These are phyloP conservation scores for Elachura formosa DNA, from an alignment of 2,113 vertebrate genomes.

Conservation along the genomic window DNA sequence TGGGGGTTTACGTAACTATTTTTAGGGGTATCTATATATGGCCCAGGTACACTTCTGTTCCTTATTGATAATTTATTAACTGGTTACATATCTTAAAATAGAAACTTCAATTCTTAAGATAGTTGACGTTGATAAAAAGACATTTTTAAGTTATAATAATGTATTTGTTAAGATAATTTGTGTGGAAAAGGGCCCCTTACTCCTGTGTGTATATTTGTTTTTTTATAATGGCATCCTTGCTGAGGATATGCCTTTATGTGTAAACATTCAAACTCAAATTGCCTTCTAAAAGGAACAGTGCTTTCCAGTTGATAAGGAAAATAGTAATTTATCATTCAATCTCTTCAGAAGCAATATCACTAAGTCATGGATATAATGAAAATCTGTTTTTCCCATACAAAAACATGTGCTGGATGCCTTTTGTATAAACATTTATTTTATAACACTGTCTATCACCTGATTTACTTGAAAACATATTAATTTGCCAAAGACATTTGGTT, in stretches of 20 bases:
- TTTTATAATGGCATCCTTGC: not conserved
- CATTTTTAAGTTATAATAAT: not conserved
- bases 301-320: not conserved
- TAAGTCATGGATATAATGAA: not conserved
- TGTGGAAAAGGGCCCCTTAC: not conserved
- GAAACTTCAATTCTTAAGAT: not conserved
- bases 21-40: not conserved
- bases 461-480: not conserved
- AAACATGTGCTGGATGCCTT: not conserved
- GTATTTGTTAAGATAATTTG: not conserved
- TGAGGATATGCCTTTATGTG: not conserved
- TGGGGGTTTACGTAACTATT: fast-evolving
- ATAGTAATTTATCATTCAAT: not conserved
- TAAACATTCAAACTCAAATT: not conserved
- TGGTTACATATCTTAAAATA: not conserved
- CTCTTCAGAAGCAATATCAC: not conserved
- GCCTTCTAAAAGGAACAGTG: not conserved
- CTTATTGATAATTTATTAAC: not conserved
- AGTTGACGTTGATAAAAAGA: not conserved
- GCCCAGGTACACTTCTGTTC: not conserved
- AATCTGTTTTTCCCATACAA: not conserved
- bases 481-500: not conserved
- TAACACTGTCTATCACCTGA: not conserved
- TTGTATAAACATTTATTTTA: not conserved
- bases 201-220: not conserved